These are phyloP conservation scores for Onychomys torridus DNA, from an alignment of 2,797 vertebrate species.

Conservation along the genomic window DNA sequence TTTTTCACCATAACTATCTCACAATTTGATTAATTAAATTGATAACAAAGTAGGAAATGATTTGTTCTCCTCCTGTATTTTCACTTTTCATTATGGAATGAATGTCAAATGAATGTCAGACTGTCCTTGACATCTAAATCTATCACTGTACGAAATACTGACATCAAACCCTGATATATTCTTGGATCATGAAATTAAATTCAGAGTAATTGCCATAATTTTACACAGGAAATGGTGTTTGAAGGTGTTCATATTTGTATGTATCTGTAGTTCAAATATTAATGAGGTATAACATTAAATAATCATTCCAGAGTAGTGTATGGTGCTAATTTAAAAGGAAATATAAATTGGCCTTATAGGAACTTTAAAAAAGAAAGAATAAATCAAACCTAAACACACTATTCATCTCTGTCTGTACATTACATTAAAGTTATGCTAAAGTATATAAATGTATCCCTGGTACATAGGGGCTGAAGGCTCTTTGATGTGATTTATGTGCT, in stretches of 20 bases:
- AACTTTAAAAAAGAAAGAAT: slow-evolving; percentile 52
- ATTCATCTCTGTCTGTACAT: slow-evolving; percentile 74
- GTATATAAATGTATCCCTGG: slow-evolving; percentile 82
- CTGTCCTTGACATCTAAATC: slow-evolving; percentile 31
- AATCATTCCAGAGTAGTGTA: slow-evolving; percentile 2
- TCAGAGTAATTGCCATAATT: slow-evolving; percentile 55
- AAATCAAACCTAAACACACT: slow-evolving; percentile 45
- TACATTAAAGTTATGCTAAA: slow-evolving; percentile 79
- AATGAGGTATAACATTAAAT: slow-evolving; percentile 42
- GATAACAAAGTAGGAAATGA: background rate
- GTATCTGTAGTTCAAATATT: slow-evolving; percentile 57
- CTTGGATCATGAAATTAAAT: slow-evolving; percentile 43
- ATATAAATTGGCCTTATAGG: slow-evolving; percentile 60
- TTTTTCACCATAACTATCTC: background rate
- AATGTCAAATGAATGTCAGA: slow-evolving; percentile 14
- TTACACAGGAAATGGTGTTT: background rate
- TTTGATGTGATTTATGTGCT: slow-evolving; percentile 84
- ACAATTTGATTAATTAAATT: slow-evolving; percentile 50
- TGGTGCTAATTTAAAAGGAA: slow-evolving; percentile 58
- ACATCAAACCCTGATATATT: slow-evolving; percentile 27
- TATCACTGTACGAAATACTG: background rate
- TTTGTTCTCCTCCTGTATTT: slow-evolving; percentile 24
- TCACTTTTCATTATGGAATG: slow-evolving; percentile 31
- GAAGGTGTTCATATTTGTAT: slow-evolving; percentile 52
- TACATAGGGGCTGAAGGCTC: slow-evolving; percentile 68